Evolutionary conservation across 1,140 invertebrate species (phyloP).

Genomic region (Pygmarrhopalites habei): DNA sequence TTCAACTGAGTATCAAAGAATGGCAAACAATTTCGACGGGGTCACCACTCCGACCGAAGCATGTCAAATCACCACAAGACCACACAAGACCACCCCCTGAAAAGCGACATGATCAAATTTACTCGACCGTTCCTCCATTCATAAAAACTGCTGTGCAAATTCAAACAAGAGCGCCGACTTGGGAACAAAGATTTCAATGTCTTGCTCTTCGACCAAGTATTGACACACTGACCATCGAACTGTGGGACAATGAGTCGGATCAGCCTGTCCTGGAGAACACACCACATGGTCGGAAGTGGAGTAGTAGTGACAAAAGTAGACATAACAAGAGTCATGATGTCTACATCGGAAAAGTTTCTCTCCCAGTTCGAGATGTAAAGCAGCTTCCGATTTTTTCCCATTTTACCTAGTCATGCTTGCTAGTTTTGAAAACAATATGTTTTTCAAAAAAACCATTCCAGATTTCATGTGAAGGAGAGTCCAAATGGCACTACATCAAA

Average conservation of each 20-base stretch:
- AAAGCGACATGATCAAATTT: slow-evolving; percentile 19
- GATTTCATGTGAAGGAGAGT: slow-evolving; percentile 30
- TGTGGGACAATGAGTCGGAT: slow-evolving; percentile 4
- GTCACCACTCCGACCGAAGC: slow-evolving; percentile 18
- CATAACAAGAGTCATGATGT: background rate
- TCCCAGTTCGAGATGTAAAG: slow-evolving; percentile 20
- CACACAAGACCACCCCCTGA: slow-evolving; percentile 16
- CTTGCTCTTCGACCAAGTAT: slow-evolving; percentile 22
- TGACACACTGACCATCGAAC: slow-evolving; percentile 29
- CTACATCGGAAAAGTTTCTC: slow-evolving; percentile 28
- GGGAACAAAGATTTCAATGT: slow-evolving; percentile 36
- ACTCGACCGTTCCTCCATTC: slow-evolving; percentile 7
- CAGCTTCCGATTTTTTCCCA: too few species aligned
- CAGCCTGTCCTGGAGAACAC: too few species aligned
- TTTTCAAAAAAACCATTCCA: slow-evolving; percentile 5
- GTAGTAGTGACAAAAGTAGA: background rate
- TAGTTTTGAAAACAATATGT: background rate
- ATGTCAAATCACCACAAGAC: slow-evolving; percentile 3
- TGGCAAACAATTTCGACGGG: slow-evolving; percentile 24
- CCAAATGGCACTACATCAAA: slow-evolving; percentile 19
- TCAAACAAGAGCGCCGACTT: slow-evolving; percentile 20
- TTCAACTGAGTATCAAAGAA: slow-evolving; percentile 27
- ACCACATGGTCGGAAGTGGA: background rate
- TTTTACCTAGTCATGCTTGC: background rate
- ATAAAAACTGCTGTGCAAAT: slow-evolving; percentile 23